These are phyloP conservation scores for Dicyrtomina minuta DNA, from an alignment of 2,888 invertebrate species.

Conservation along the genomic window DNA sequence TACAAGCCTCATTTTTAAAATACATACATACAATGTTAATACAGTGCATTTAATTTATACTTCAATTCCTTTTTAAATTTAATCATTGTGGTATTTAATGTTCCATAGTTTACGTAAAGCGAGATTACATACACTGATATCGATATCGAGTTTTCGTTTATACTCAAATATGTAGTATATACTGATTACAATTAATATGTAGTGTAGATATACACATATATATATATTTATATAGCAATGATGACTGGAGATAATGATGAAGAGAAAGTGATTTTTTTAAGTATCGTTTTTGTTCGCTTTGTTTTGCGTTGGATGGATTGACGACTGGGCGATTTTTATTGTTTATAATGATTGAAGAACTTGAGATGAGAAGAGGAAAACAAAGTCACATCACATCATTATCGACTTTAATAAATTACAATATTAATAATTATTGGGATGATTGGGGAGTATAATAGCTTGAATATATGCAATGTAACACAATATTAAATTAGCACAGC, in stretches of 20 bases:
- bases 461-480: conserved; percentile 25
- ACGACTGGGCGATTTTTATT: conserved; percentile 4
- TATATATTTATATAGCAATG: conserved; percentile 3
- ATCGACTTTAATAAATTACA: conserved; percentile 26
- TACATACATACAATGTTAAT: conserved; percentile 6
- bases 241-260: conserved; percentile 12
- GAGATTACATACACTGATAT: conserved; percentile 32
- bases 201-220: not conserved
- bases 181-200: not conserved
- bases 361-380: not conserved
- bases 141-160: conserved; percentile 22
- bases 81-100: conserved; percentile 31
- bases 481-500: conserved; percentile 29
- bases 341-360: not conserved
- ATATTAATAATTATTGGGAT: conserved; percentile 12
- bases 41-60: conserved; percentile 11
- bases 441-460: not conserved
- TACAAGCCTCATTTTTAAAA: not conserved
- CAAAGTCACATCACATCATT: conserved; percentile 6
- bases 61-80: conserved; percentile 24
- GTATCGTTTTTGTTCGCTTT: not conserved
- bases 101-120: conserved; percentile 30
- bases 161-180: conserved; percentile 11
- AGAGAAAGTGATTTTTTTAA: not conserved
- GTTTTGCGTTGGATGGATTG: conserved; percentile 17